A percentile compares a stretch with the other conserved stretches of the same genome.
These are phyloP conservation scores for Corythaixoides concolor DNA, from an alignment of 2,113 vertebrate species.

Conservation along the genomic window DNA sequence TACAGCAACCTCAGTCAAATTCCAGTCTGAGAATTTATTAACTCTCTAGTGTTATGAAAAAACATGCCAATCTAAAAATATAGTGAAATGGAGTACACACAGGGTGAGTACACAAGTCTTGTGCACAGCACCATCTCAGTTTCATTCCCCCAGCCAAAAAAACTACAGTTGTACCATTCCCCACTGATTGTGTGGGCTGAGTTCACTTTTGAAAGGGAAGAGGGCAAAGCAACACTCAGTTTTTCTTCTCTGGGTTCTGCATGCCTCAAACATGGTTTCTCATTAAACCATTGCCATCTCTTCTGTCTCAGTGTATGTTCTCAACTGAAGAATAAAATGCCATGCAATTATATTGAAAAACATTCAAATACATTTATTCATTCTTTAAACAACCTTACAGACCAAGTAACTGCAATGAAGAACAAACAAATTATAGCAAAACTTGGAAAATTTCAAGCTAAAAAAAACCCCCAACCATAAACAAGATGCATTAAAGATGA, in stretches of 20 bases:
- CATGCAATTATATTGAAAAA: background rate
- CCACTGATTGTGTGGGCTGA: fast-evolving
- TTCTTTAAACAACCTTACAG: background rate
- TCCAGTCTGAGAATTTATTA: background rate
- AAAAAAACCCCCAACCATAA: background rate
- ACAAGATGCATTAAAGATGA: background rate
- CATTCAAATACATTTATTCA: constrained; percentile 26
- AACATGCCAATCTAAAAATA: background rate
- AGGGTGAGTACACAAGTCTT: background rate
- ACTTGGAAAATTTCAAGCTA: background rate
- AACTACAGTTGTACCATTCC: background rate
- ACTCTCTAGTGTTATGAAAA: background rate
- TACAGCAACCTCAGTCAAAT: background rate
- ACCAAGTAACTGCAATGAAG: constrained; percentile 3
- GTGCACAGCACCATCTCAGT: background rate
- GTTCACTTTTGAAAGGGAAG: background rate
- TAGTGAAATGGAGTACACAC: background rate
- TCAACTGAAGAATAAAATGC: background rate
- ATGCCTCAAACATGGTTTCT: background rate
- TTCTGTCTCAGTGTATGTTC: background rate
- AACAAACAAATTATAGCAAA: background rate
- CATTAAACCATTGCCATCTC: background rate
- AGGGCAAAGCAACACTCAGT: background rate
- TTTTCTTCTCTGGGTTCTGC: background rate
- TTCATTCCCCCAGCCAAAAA: background rate